Percentiles rank a stretch among this genome's conserved stretches.
Evolutionary conservation across 2,797 vertebrate species (phyloP).

Genomic region (Gymnothorax reevesii): DNA sequence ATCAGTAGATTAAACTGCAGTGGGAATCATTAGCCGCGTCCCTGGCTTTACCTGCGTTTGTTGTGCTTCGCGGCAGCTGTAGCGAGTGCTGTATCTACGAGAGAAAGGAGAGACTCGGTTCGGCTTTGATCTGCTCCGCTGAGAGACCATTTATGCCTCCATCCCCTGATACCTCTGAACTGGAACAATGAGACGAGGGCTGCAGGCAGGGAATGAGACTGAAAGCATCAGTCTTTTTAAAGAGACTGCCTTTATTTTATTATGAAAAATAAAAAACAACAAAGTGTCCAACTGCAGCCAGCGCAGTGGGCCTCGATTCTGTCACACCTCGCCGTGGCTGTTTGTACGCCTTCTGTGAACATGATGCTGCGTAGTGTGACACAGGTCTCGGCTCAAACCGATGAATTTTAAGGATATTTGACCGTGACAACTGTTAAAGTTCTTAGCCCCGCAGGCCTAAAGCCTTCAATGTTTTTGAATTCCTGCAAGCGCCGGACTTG

Average conservation of each 20-base stretch:
- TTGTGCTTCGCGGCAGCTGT: conserved; percentile 42
- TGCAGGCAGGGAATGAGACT: background rate
- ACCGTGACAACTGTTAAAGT: background rate
- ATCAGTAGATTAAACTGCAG: conserved; percentile 56
- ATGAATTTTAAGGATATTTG: background rate
- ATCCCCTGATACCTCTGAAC: background rate
- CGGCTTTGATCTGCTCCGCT: conserved; percentile 44
- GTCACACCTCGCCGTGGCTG: background rate
- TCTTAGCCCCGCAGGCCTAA: background rate
- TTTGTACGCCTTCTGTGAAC: background rate
- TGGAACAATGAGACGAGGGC: conserved; percentile 12
- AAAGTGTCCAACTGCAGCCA: background rate
- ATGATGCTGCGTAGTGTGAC: background rate
- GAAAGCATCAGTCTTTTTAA: background rate
- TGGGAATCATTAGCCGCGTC: conserved; percentile 47
- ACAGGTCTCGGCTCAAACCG: background rate
- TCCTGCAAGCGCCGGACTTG: conserved; percentile 36
- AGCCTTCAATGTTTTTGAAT: background rate
- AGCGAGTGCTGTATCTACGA: conserved; percentile 44
- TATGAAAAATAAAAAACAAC: background rate
- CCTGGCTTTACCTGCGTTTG: conserved; percentile 28
- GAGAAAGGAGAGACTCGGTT: conserved; percentile 39
- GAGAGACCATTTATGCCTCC: background rate
- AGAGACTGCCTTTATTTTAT: background rate
- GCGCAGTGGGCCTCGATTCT: background rate